Conservation (phyloP, 1,140 invertebrate genomes). For the Drosophila takahashii region DNA sequence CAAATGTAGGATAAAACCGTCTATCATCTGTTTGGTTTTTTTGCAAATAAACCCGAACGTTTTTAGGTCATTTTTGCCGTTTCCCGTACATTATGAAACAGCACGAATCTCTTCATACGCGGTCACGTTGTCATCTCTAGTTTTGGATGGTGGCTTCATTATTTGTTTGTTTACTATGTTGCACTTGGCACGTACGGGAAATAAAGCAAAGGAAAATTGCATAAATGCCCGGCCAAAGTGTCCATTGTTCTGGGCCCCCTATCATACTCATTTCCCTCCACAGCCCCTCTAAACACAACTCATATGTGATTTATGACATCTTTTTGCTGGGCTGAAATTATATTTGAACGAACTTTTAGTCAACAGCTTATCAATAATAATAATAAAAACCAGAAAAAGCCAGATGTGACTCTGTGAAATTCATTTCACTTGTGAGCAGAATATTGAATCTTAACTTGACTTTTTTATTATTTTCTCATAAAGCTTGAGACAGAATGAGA, state of each 20-base stretch:
- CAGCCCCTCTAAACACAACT: background rate
- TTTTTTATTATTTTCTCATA: background rate
- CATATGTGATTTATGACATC: constrained; percentile 49
- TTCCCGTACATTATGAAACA: constrained; percentile 10
- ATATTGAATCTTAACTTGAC: background rate
- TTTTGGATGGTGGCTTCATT: constrained; percentile 25
- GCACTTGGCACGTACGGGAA: constrained; percentile 67
- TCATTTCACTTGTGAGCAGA: background rate
- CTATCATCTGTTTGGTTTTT: constrained; percentile 53
- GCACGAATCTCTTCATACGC: constrained; percentile 11
- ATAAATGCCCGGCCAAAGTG: constrained; percentile 29
- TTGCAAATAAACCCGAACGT: constrained; percentile 2
- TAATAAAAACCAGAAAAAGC: constrained; percentile 8
- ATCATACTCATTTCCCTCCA: constrained; percentile 11
- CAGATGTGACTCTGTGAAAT: constrained; percentile 26
- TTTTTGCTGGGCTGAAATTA: constrained; percentile 3
- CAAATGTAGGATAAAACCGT: constrained; percentile 48
- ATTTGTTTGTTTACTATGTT: constrained; percentile 46
- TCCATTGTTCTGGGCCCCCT: constrained; percentile 25
- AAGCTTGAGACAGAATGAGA: too few species aligned
- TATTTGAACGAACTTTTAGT: constrained; percentile 15
- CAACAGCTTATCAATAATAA: constrained; percentile 29
- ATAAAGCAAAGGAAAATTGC: constrained; percentile 51
- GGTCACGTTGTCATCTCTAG: constrained; percentile 43
- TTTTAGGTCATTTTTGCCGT: constrained; percentile 7